These are phyloP conservation scores for Catocala fraxini DNA, from an alignment of 2,888 invertebrate species.

Conservation along the genomic window DNA sequence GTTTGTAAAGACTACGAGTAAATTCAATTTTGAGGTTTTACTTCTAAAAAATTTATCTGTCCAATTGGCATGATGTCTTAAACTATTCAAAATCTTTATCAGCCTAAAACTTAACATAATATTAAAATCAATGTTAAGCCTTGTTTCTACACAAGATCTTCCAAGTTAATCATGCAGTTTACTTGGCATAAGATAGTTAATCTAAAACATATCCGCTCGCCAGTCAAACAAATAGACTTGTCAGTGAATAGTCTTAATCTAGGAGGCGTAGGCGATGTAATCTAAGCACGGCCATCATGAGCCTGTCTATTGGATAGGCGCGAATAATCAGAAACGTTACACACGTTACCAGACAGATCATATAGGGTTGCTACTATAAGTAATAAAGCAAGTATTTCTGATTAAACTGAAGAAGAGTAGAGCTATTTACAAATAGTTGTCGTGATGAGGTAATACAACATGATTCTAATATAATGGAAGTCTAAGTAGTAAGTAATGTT, in stretches of 20 bases:
- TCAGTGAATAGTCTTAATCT: conserved; percentile 66
- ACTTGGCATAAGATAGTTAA: conserved; percentile 45
- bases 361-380: conserved; percentile 44
- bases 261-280: conserved; percentile 70
- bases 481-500: too few species aligned
- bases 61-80: too few species aligned
- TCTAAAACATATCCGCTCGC: conserved; percentile 52
- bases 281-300: conserved; percentile 64
- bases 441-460: too few species aligned
- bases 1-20: too few species aligned
- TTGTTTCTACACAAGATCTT: background rate
- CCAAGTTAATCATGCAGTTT: conserved; percentile 34
- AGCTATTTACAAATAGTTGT: background rate
- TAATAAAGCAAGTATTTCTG: background rate
- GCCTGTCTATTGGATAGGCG: conserved; percentile 58
- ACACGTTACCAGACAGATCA: conserved; percentile 56
- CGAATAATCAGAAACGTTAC: conserved; percentile 61
- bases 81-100: too few species aligned
- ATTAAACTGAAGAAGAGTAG: background rate
- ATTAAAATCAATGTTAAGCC: background rate
- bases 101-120: background rate
- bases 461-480: too few species aligned
- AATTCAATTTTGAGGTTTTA: too few species aligned
- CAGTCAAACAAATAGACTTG: conserved; percentile 70
- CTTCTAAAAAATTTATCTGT: too few species aligned